Evolutionary conservation across 2,113 vertebrate genomes (phyloP), one percentile per base, ranked within the genome.

Genomic region (Hiodon alosoides): DNA sequence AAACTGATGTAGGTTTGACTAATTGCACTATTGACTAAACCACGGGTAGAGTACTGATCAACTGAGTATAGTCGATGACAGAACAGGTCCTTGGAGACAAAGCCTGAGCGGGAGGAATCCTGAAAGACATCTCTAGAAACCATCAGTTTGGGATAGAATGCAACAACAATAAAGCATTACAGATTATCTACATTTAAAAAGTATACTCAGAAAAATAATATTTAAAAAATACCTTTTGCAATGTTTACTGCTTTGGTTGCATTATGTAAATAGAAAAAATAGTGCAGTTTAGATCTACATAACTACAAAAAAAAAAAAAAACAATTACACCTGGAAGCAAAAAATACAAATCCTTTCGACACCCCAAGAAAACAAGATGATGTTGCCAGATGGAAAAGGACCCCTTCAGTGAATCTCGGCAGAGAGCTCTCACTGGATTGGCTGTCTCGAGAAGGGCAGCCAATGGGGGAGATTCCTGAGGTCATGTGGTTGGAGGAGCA

Each of bases 401-500:
- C 90, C 94, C 94, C 94, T 95, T 94, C 95, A 99, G 96, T 94
- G 95, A 95, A 95, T 94, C 95, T 96, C 90, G 91, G 95, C 93
- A 94, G 92, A 94, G 93, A 95, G 93, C 94, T 94, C 93, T 93
- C 93, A 97, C 95, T 97, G 95, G 93, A 94, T 92, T 98, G 96
- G 94, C 94, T 96, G 96, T 94, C 90, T 86, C 94, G 94, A 96
- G 94, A 95, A 93, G 93, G 94, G 94, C 94, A 98, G 95, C 96
- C 96, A 98, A 89, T 94, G 93, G 93, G 93, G 93, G 92, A 95
- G 95, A 95, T 96, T 98, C 96, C 96, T 94, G 93, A 94, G 94
- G 94, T 96, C 95, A 98, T 96, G 96, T 96, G 95, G 95, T 97
- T 95, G 95, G 93, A 96, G 97, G 95, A 96, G 96, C 94, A 92